Evolutionary conservation across 2,113 vertebrate genomes (phyloP).

Genomic region (Corapipo altera): DNA sequence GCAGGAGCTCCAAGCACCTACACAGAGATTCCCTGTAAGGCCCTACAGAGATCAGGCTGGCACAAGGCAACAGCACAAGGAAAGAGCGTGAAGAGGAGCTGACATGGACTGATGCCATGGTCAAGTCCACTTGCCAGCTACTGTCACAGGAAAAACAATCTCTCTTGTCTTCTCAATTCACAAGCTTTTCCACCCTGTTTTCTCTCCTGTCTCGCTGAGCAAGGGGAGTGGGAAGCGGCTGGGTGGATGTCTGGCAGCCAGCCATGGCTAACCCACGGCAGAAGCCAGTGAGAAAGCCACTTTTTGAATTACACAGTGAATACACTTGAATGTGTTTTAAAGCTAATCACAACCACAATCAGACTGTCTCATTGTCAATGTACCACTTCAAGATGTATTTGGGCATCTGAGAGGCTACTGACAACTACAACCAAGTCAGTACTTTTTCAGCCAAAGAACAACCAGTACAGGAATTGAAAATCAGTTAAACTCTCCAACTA

Average conservation of each 20-base stretch:
- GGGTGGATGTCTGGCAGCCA: neutral
- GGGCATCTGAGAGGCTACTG: neutral
- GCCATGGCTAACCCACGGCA: neutral
- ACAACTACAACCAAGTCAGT: neutral
- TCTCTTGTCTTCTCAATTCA: neutral
- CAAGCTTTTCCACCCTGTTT: neutral
- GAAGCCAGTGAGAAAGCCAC: neutral
- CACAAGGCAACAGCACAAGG: neutral
- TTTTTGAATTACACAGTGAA: neutral
- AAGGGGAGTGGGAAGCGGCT: fast-evolving
- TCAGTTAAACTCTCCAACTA: neutral
- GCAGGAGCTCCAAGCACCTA: neutral
- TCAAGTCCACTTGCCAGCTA: neutral
- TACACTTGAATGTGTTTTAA: neutral
- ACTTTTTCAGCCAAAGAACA: neutral
- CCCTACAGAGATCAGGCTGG: neutral
- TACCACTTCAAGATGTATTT: neutral
- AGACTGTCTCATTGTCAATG: neutral
- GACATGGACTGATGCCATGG: fast-evolving
- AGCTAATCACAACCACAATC: neutral
- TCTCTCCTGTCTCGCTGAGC: neutral
- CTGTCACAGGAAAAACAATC: neutral
- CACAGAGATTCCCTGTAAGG: neutral
- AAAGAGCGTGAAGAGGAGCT: neutral
- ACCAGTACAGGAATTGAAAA: neutral